Evolutionary conservation across 2,888 invertebrate genomes (phyloP).

Genomic region (Eremobia ochroleuca): DNA sequence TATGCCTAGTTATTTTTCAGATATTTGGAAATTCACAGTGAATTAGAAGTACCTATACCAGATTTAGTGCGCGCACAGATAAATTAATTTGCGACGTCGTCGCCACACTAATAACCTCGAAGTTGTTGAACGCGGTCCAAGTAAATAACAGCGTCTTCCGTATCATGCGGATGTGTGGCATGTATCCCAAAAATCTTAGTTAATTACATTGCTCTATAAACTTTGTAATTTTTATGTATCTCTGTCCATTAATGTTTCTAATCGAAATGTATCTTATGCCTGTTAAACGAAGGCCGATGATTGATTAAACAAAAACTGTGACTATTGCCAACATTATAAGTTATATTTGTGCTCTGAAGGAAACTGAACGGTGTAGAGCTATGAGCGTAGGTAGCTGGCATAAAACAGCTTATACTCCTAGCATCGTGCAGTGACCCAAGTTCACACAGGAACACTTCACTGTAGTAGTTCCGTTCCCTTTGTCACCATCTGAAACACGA

Average conservation of each 20-base stretch:
- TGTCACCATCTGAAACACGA: slow-evolving; percentile 85
- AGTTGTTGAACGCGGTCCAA: slow-evolving; percentile 86
- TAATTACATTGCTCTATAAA: slow-evolving; percentile 64
- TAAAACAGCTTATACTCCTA: slow-evolving; percentile 65
- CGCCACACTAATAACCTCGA: slow-evolving; percentile 80
- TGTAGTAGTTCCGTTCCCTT: slow-evolving; percentile 86
- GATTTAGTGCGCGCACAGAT: slow-evolving; percentile 70
- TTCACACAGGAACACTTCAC: slow-evolving; percentile 81
- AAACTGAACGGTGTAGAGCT: slow-evolving; percentile 34
- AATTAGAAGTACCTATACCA: slow-evolving; percentile 70
- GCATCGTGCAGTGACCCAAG: slow-evolving; percentile 74
- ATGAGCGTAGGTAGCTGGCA: slow-evolving; percentile 49
- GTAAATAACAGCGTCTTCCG: slow-evolving; percentile 84
- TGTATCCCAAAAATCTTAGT: slow-evolving; percentile 77
- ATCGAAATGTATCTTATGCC: background rate
- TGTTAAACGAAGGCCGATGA: background rate
- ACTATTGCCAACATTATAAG: slow-evolving; percentile 5
- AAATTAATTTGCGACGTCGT: slow-evolving; percentile 79
- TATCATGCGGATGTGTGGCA: slow-evolving; percentile 80
- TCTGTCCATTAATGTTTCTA: slow-evolving; percentile 16
- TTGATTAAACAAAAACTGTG: background rate
- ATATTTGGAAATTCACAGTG: slow-evolving; percentile 66
- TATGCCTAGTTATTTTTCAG: slow-evolving; percentile 44
- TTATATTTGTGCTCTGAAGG: slow-evolving; percentile 36
- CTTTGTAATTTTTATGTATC: slow-evolving; percentile 19